Base-by-base conservation (phyloP, 2,888 invertebrate genomes). In the Xestoiulus laeticollis region DNA sequence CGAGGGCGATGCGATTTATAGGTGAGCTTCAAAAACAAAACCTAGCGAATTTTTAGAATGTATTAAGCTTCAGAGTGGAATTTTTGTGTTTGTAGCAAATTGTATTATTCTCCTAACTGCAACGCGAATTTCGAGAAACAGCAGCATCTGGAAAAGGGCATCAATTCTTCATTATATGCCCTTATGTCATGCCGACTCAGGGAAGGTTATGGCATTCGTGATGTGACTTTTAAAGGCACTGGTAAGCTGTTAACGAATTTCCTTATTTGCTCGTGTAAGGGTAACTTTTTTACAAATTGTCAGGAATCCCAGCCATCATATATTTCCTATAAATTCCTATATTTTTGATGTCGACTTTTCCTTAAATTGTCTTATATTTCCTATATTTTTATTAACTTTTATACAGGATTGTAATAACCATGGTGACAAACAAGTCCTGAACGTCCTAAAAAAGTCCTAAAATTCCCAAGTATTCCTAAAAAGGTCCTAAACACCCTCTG, bases 141-240 rank as follows among this genome's bases (percentile, higher is more conserved):
- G 91, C 93, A 94, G 89, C 95, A 95, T 90, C 94, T 94, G 89
- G 94, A 94, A 91, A 93, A 94, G 26, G 94, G 78, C 30, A 78
- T 78, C 30, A 78, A 30, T 30, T 26, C 26, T 30, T 78, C 78
- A 10, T 78, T 96, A 89, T 93, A 94, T 89, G 94, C 94, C 90
- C 92, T 96, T 86, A 92, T 96, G 88, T 95, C 95, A 87, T 94
- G 96, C 90, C 93, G 96, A 89, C 93, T 96, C 89, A 92, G 96
- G 83, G 96, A 96, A 92, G 96, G 96, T 44, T 96, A 95, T 91
- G 94, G 94, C 78, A 93, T 95, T 89, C 94, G 94, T 89, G 91
- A 91, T 88, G 87, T 90, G 83, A 48, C 85, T 68, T 87, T 91
- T 89, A 90, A 90, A 90, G 91, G 94, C 93, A 92, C 85, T 78